These are phyloP conservation scores for Rhinopithecus roxellana DNA, from an alignment of 2,113 vertebrate species.

Conservation along the genomic window DNA sequence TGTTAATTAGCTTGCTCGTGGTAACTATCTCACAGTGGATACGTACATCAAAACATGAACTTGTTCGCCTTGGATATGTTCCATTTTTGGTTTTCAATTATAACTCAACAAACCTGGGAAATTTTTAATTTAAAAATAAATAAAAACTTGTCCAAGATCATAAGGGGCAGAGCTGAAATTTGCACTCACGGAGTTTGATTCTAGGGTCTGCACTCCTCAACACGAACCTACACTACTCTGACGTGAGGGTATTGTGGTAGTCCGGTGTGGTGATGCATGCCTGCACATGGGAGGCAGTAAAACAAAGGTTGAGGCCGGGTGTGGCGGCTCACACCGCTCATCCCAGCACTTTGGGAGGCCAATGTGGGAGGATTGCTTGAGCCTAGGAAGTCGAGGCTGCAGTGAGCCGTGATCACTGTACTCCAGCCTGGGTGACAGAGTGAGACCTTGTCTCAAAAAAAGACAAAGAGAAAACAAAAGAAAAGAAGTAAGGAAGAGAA, in stretches of 20 bases:
- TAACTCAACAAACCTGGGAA: neutral
- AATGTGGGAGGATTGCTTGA: too few species aligned
- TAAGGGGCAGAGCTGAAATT: neutral
- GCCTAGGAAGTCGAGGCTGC: too few species aligned
- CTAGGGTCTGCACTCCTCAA: neutral
- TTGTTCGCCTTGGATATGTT: neutral
- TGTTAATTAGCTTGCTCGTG: neutral
- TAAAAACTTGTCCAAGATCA: neutral
- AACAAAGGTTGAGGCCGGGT: neutral
- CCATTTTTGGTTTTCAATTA: neutral
- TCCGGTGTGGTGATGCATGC: fast-evolving
- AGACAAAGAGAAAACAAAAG: too few species aligned
- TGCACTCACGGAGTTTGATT: fast-evolving
- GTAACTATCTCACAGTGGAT: neutral
- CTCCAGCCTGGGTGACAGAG: too few species aligned
- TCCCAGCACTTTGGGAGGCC: too few species aligned
- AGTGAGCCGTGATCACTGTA: too few species aligned
- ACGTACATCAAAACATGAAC: neutral
- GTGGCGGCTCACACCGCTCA: too few species aligned
- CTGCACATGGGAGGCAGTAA: too few species aligned
- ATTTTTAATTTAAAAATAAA: neutral
- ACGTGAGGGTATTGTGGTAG: fast-evolving
- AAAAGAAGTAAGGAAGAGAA: too few species aligned
- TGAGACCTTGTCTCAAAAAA: too few species aligned
- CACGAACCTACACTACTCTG: neutral